Evolutionary conservation across 2,888 invertebrate genomes (phyloP).

Genomic region (Pyrrhia umbra): DNA sequence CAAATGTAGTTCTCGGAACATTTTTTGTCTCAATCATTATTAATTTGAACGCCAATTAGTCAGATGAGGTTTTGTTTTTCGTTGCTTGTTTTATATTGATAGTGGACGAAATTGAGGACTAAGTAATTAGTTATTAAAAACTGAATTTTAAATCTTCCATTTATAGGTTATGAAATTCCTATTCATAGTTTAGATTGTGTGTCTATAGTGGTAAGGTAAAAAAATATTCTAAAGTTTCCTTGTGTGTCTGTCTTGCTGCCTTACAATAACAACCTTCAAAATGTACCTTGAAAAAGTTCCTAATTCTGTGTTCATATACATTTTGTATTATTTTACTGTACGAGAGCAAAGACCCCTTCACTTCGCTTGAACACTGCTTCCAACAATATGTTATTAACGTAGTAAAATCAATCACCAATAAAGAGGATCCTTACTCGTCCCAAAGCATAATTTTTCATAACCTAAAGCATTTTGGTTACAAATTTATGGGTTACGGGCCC

Average conservation of each 20-base stretch:
- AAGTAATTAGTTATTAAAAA: background rate
- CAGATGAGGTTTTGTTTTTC: constrained; percentile 62
- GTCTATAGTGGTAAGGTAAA: too few relatives aligned
- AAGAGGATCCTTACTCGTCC: constrained; percentile 58
- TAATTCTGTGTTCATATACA: background rate
- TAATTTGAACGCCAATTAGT: constrained; percentile 86
- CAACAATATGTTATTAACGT: constrained; percentile 40
- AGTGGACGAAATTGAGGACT: background rate
- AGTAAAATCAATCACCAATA: constrained; percentile 45
- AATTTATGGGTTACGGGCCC: constrained; percentile 62
- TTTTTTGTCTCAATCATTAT: constrained; percentile 83
- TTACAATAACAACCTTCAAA: too few relatives aligned
- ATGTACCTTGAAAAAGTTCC: background rate
- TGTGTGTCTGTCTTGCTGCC: too few relatives aligned
- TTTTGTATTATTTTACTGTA: constrained; percentile 22
- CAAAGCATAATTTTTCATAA: constrained; percentile 66
- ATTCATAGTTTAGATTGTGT: too few relatives aligned
- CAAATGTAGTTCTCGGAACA: constrained; percentile 73
- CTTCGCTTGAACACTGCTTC: constrained; percentile 2
- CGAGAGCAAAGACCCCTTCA: constrained; percentile 40
- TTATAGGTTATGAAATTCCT: too few relatives aligned
- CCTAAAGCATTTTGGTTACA: constrained; percentile 59
- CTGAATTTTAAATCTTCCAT: too few relatives aligned
- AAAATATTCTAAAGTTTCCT: too few relatives aligned
- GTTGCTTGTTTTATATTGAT: constrained; percentile 40